Evolutionary conservation across 2,797 vertebrate species (phyloP), one percentile per base, ranked within the genome.

Genomic region (Bucorvus abyssinicus): DNA sequence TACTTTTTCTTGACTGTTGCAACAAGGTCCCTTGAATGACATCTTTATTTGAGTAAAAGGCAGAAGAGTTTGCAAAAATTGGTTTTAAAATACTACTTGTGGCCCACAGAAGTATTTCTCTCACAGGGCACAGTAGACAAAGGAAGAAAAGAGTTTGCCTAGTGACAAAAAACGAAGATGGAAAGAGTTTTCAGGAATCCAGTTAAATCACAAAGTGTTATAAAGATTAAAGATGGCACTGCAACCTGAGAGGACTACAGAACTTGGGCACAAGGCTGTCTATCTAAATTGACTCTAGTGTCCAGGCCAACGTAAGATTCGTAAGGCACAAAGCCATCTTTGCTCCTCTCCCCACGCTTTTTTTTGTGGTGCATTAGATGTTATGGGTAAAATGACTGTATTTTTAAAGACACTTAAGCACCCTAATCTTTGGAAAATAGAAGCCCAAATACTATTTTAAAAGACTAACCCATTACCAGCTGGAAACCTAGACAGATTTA

Each of bases 21-120:
- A 92, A 85, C 50, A 77, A 85, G n/a, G 36, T 92, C 56, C 61
- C 84, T 67, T 67, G 82, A 89, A 68, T n/a, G 49, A 87, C 23
- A 78, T 84, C 53, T 78, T 92, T 82, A 55, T 45, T 94, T 50
- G 36, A 89, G 49, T 74, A 76, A 93, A 95, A 91, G 60, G 44
- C 71, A 93, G 53, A 74, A 71, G 52, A 75, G 52, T 76, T 85
- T 87, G 42, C 53, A 71, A 70, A 94, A 89, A 80, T 53, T 10
- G 14, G 7, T 36, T 95, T 87, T 92, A 93, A 94, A 91, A 83
- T 45, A 45, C 36, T 77, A 7, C 60, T 79, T 91, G 52, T 68
- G 49, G 38, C 60, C 79, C 57, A 81, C 60, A 78, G 9, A 94
- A 87, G 22, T 87, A 77, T 67, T 87, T 85, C 24, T 82, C 55